Evolutionary conservation across 2,797 vertebrate species (phyloP).

Genomic region (Sebastes hubbsi): DNA sequence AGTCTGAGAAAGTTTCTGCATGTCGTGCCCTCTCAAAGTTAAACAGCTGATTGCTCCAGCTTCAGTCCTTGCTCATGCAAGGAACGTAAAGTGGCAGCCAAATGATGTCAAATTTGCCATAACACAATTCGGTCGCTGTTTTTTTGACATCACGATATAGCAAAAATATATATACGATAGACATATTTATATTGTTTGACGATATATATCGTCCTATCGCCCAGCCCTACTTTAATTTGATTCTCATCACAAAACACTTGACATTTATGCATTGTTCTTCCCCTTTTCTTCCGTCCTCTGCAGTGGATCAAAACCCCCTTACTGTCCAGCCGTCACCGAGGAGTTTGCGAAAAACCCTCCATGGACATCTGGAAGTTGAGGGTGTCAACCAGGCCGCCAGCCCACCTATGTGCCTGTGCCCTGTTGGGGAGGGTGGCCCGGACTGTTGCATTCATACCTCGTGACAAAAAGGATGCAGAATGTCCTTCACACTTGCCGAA

Average conservation of each 20-base stretch:
- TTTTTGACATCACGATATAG: too few relatives aligned
- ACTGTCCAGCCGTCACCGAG: slow-evolving; percentile 84
- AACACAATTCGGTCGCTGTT: too few relatives aligned
- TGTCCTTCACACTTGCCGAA: slow-evolving; percentile 62
- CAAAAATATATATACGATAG: too few relatives aligned
- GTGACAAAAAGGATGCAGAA: slow-evolving; percentile 66
- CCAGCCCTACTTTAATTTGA: neutral
- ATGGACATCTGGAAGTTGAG: slow-evolving; percentile 79
- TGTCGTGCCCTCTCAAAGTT: too few relatives aligned
- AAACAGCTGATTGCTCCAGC: too few relatives aligned
- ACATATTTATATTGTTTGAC: too few relatives aligned
- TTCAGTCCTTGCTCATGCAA: too few relatives aligned
- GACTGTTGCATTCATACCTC: slow-evolving; percentile 64
- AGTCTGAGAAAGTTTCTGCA: too few relatives aligned
- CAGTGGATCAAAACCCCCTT: slow-evolving; percentile 93
- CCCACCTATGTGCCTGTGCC: slow-evolving; percentile 88
- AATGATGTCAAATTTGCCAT: too few relatives aligned
- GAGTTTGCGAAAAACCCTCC: slow-evolving; percentile 82
- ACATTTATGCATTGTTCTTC: neutral
- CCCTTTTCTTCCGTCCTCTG: neutral
- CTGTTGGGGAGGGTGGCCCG: slow-evolving; percentile 86
- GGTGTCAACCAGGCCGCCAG: slow-evolving; percentile 82
- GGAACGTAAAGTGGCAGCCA: too few relatives aligned
- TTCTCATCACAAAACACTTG: neutral
- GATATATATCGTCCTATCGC: too few relatives aligned